Evolutionary conservation across 2,888 invertebrate species (phyloP).

Genomic region (Mythimna ferrago): DNA sequence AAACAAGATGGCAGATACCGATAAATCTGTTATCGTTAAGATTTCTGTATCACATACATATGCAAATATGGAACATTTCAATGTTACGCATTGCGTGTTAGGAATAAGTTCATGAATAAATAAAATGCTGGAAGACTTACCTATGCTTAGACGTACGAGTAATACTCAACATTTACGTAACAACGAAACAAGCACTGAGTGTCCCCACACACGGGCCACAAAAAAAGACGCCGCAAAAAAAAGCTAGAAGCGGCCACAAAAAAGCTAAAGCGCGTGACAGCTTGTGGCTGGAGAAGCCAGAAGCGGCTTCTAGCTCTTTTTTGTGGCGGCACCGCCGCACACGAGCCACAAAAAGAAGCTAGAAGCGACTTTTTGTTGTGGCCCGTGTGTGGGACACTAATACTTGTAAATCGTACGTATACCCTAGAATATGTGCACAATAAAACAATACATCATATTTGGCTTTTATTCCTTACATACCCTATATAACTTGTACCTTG

Average conservation of each 20-base stretch:
- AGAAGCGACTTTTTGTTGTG: no score
- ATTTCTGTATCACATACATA: constrained; percentile 77
- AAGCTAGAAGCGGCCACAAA: no score
- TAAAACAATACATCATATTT: constrained; percentile 50
- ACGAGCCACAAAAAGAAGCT: no score
- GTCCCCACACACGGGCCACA: no score
- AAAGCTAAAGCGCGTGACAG: no score
- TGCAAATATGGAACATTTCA: constrained; percentile 70
- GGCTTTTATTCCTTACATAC: constrained; percentile 46
- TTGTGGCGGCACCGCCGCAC: no score
- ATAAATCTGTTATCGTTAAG: constrained; percentile 78
- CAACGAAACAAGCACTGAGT: constrained; percentile 17
- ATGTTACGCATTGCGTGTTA: constrained; percentile 73
- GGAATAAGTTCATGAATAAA: constrained; percentile 70
- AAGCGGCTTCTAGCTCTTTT: no score
- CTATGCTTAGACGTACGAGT: constrained; percentile 52
- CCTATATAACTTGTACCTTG: constrained; percentile 25
- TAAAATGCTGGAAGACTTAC: constrained; percentile 65
- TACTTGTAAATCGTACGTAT: constrained; percentile 38
- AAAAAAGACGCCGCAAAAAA: no score
- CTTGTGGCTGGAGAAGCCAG: no score
- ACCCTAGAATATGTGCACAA: constrained; percentile 46
- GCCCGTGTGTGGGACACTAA: neutral
- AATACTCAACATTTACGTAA: constrained; percentile 56
- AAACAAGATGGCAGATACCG: constrained; percentile 73